Conservation (phyloP, 2,888 invertebrate genomes). For the Teleogryllus oceanicus region DNA sequence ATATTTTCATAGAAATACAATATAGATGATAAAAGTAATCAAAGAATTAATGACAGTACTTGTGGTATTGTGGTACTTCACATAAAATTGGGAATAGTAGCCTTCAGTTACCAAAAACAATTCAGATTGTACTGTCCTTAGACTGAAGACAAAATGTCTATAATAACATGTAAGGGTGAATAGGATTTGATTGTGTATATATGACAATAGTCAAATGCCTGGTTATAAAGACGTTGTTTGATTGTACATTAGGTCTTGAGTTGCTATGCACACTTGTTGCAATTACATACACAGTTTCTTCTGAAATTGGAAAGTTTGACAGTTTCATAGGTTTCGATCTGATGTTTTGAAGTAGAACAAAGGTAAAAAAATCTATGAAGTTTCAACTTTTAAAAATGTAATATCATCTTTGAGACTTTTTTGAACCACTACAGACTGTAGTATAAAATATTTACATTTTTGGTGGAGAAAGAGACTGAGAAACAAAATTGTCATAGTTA, state of each 20-base stretch:
- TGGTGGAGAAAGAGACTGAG: conserved; percentile 18
- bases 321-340: neutral
- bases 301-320: neutral
- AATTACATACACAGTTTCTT: conserved; percentile 1
- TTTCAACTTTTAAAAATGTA: neutral
- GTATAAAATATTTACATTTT: neutral
- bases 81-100: neutral
- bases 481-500: conserved; percentile 18
- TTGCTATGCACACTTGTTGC: neutral
- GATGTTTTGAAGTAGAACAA: neutral
- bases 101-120: neutral
- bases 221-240: neutral
- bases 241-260: neutral
- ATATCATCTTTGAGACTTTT: neutral
- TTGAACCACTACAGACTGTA: neutral
- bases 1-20: conserved; percentile 18
- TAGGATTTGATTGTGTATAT: neutral
- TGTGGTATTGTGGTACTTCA: conserved; percentile 5
- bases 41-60: neutral
- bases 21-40: neutral
- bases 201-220: conserved; percentile 18
- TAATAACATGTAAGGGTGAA: neutral
- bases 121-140: neutral
- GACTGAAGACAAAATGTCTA: conserved; percentile 18
- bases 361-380: conserved; percentile 3